A percentile compares a stretch with the other conserved stretches of the same genome.
Conservation (phyloP, 2,888 invertebrate genomes). For the Hydroisotoma schaefferi region DNA sequence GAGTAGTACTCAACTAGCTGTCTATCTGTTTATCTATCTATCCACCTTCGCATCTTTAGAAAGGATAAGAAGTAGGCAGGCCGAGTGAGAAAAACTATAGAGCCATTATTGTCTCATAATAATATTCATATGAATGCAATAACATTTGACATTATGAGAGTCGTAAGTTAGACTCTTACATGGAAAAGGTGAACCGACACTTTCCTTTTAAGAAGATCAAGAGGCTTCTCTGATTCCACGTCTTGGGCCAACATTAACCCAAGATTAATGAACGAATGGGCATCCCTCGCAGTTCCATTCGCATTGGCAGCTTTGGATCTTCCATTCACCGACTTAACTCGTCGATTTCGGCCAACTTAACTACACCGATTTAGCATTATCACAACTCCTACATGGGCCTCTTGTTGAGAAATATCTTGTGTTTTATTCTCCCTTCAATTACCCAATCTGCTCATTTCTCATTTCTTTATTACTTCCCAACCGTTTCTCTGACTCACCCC, state of each 20-base stretch:
- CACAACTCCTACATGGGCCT: not conserved
- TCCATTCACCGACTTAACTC: not conserved
- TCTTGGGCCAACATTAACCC: constrained; percentile 32
- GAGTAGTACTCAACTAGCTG: no score
- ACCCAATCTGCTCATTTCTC: constrained; percentile 6
- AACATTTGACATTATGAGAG: constrained; percentile 48
- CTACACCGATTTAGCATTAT: constrained; percentile 10
- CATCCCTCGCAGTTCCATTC: constrained; percentile 9
- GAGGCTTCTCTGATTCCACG: constrained; percentile 21
- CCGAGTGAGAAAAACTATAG: constrained; percentile 25
- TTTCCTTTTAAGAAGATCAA: constrained; percentile 38
- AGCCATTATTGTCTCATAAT: constrained; percentile 48
- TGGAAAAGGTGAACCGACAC: constrained; percentile 49
- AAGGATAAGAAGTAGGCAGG: no score
- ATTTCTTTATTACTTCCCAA: constrained; percentile 9
- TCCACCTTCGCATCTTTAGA: no score
- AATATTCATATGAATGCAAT: constrained; percentile 47
- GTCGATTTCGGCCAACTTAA: constrained; percentile 10
- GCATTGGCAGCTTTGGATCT: constrained; percentile 16
- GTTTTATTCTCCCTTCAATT: constrained; percentile 8
- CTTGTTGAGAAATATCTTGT: constrained; percentile 3
- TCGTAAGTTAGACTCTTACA: constrained; percentile 47
- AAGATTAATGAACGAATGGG: constrained; percentile 36
- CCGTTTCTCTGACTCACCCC: not conserved
- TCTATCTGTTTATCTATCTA: no score